These are phyloP conservation scores for Garra rufa DNA, from an alignment of 2,113 vertebrate species.

Conservation along the genomic window DNA sequence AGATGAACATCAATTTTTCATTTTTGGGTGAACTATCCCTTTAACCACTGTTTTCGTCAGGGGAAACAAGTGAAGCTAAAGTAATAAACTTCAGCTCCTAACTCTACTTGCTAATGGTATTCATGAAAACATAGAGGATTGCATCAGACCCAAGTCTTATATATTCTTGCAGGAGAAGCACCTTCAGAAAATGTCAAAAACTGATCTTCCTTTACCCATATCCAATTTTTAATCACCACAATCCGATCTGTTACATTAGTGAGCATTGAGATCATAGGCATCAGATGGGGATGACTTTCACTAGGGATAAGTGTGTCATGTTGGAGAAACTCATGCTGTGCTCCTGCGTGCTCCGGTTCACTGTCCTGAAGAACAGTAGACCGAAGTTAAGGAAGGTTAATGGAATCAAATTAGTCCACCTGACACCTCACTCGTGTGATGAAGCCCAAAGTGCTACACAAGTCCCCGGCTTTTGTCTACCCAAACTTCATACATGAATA, in stretches of 20 bases:
- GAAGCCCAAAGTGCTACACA: slow-evolving; percentile 15
- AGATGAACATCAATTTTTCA: no score
- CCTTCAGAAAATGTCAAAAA: not conserved
- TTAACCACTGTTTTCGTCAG: no score
- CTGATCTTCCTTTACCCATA: not conserved
- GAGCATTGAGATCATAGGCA: not conserved
- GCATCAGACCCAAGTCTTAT: not conserved
- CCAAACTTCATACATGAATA: slow-evolving; percentile 22
- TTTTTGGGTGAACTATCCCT: no score
- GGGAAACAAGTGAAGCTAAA: no score
- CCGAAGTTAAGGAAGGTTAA: slow-evolving; percentile 32
- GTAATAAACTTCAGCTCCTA: no score
- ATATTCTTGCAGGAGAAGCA: not conserved
- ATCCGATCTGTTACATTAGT: not conserved
- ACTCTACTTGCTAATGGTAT: no score
- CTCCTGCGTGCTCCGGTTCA: slow-evolving; percentile 1
- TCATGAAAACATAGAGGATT: no score
- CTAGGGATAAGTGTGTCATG: not conserved
- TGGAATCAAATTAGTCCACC: slow-evolving; percentile 29
- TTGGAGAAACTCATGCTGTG: not conserved
- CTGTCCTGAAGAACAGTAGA: slow-evolving; percentile 9
- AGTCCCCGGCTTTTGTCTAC: slow-evolving; percentile 15
- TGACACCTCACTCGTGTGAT: slow-evolving; percentile 30
- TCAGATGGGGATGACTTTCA: not conserved
- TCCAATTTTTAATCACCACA: not conserved